These are phyloP conservation scores for Benitochromis conjunctus DNA, from an alignment of 2,113 vertebrate genomes.

Conservation along the genomic window DNA sequence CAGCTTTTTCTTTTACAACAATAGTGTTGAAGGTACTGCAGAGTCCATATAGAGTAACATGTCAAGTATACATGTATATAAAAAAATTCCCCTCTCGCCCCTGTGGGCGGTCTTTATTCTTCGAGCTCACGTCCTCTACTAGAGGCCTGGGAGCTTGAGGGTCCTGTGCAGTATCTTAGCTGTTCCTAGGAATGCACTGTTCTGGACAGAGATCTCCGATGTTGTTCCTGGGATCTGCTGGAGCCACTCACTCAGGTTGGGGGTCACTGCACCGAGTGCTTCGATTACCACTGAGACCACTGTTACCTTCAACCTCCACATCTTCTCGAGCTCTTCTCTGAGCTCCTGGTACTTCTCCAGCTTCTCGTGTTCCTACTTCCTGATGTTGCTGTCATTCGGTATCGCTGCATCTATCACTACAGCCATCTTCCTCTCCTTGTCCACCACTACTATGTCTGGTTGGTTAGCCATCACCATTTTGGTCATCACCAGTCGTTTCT, in stretches of 20 bases:
- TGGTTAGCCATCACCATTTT: background rate
- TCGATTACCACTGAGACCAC: background rate
- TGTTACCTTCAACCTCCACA: background rate
- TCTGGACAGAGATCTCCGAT: background rate
- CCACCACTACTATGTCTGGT: background rate
- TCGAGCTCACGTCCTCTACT: background rate
- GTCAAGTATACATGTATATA: too few species aligned
- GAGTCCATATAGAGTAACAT: too few species aligned
- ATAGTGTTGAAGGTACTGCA: too few species aligned
- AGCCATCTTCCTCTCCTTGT: background rate
- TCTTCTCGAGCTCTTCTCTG: background rate
- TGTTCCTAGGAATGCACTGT: background rate
- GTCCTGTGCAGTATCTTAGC: rapidly evolving
- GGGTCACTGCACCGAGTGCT: background rate
- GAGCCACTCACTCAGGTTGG: background rate
- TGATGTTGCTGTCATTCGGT: background rate
- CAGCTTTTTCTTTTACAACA: too few species aligned
- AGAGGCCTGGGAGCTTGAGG: background rate
- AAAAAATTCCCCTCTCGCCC: too few species aligned
- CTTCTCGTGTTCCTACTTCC: background rate
- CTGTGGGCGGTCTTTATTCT: too few species aligned
- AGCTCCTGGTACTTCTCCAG: background rate
- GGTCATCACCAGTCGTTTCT: background rate
- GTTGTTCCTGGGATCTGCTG: rapidly evolving
- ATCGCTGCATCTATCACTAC: background rate